These are phyloP conservation scores for Hydrophis major DNA, from an alignment of 2,797 vertebrate genomes.

Conservation along the genomic window DNA sequence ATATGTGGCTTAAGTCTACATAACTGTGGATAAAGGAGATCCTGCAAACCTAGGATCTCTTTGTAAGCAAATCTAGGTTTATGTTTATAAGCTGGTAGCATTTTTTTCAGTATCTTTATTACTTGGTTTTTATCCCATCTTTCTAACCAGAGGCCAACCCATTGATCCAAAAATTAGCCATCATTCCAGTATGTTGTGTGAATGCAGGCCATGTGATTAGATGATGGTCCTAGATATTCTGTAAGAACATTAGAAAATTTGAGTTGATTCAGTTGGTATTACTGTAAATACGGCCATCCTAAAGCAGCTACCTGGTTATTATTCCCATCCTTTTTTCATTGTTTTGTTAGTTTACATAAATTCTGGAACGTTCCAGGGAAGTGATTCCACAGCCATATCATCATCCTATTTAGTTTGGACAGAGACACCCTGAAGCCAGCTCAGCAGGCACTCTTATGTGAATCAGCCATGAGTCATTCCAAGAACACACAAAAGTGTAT, in stretches of 20 bases:
- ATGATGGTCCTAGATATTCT: not conserved
- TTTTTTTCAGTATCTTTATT: not conserved
- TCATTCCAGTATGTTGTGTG: not conserved
- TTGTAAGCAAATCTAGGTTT: not conserved
- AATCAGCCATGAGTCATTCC: conserved; percentile 26
- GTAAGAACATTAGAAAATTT: not conserved
- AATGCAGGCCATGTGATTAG: not conserved
- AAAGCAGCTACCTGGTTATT: not conserved
- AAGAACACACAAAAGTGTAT: not conserved
- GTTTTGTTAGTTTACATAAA: not conserved
- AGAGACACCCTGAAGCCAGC: not conserved
- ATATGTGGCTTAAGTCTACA: not conserved
- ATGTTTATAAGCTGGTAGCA: not conserved
- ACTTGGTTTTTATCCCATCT: not conserved
- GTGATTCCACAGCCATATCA: not conserved
- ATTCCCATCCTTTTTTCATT: not conserved
- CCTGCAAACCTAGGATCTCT: not conserved
- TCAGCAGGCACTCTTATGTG: conserved; percentile 12
- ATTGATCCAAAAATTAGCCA: not conserved
- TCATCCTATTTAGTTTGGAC: too few species aligned
- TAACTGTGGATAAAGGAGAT: not conserved
- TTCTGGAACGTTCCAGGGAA: not conserved
- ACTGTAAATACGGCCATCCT: not conserved
- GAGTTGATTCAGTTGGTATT: not conserved
- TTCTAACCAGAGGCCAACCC: not conserved